Conservation (phyloP, 2,113 vertebrate genomes). For the Saimiri boliviensis region DNA sequence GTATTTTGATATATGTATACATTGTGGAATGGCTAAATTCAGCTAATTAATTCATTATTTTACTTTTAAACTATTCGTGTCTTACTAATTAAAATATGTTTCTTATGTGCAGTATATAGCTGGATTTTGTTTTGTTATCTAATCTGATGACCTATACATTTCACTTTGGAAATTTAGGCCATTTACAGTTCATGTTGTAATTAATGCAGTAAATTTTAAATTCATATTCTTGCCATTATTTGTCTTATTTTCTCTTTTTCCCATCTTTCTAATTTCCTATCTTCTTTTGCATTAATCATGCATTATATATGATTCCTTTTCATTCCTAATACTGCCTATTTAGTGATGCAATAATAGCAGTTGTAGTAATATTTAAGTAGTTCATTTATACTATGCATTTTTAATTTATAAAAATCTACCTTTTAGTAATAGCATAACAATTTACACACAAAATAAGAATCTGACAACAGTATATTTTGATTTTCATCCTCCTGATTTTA, state of each 20-base stretch:
- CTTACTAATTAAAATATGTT: background rate
- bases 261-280: background rate
- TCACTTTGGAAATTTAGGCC: background rate
- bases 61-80: background rate
- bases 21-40: background rate
- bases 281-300: background rate
- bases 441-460: background rate
- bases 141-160: background rate
- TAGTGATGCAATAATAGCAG: background rate
- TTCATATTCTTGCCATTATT: background rate
- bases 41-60: background rate
- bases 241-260: background rate
- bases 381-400: background rate
- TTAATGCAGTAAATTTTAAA: background rate
- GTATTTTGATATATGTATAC: background rate
- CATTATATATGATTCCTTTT: background rate
- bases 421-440: background rate
- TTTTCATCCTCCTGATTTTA: background rate
- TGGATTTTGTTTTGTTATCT: background rate
- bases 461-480: background rate
- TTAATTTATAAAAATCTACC: background rate
- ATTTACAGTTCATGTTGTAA: background rate
- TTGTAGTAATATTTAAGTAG: background rate
- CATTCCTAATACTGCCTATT: background rate
- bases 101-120: background rate